phyloP scores from a whole-genome alignment of 2,888 invertebrate genomes.

The Hydraecia micacea region DNA sequence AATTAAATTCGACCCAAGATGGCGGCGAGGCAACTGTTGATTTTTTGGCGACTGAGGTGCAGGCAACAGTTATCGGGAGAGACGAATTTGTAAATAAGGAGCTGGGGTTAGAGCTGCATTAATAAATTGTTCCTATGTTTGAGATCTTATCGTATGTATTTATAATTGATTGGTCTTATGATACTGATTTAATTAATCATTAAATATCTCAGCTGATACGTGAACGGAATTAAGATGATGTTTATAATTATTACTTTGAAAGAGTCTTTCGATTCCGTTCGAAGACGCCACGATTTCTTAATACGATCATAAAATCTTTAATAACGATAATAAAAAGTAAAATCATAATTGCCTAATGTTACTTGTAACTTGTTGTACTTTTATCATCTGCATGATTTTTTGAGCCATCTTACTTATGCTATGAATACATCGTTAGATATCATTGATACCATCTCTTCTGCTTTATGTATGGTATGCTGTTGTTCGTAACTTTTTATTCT shows the following conservation, averaged over 20 bases:
- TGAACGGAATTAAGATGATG: constrained; percentile 1
- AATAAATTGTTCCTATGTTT: constrained; percentile 1
- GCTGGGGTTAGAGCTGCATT: background rate
- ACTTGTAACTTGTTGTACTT: constrained; percentile 6
- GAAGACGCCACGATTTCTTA: constrained; percentile 8
- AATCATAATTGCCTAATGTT: constrained; percentile 1
- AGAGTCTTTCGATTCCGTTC: background rate
- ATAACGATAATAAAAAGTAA: background rate
- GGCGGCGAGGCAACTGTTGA: constrained; percentile 67
- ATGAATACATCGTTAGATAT: background rate
- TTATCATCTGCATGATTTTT: background rate
- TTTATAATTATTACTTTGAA: constrained; percentile 26
- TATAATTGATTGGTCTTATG: constrained; percentile 16
- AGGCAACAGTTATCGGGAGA: constrained; percentile 44
- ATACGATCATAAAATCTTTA: constrained; percentile 1
- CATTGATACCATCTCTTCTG: background rate
- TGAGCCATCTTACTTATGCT: background rate
- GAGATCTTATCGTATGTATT: constrained; percentile 37
- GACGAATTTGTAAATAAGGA: constrained; percentile 36
- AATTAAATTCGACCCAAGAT: constrained; percentile 84
- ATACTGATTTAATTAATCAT: constrained; percentile 41
- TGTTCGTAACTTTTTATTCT: constrained; percentile 19
- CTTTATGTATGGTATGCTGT: background rate
- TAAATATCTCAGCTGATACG: constrained; percentile 9
- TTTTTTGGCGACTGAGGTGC: constrained; percentile 58